Conservation (phyloP, 2,797 vertebrate species). For the Tympanoctomys barrerae region DNA sequence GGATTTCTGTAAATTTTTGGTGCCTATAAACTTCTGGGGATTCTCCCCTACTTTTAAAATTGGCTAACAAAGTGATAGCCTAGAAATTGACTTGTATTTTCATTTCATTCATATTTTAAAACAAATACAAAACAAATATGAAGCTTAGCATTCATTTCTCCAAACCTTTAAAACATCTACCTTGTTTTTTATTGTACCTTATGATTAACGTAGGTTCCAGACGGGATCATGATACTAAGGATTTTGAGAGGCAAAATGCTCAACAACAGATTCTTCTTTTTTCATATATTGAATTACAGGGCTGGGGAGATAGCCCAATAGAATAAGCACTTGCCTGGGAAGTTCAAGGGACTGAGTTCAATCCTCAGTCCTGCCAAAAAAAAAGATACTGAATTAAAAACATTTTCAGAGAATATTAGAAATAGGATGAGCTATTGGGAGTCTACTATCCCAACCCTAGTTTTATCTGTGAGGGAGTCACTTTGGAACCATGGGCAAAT, state of each 20-base stretch:
- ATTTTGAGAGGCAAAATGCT: not conserved
- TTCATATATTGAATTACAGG: not conserved
- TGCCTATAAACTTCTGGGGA: not conserved
- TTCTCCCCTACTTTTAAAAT: not conserved
- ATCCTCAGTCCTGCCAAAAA: too few relatives aligned
- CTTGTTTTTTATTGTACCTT: not conserved
- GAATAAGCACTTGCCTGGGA: too few relatives aligned
- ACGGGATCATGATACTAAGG: not conserved
- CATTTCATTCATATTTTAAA: slow-evolving; percentile 53
- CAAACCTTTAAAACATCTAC: not conserved
- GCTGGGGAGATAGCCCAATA: too few relatives aligned
- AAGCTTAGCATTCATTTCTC: not conserved
- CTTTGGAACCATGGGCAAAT: not conserved
- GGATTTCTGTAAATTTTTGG: not conserved
- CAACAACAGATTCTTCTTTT: not conserved
- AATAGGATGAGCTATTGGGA: not conserved
- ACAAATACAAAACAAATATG: slow-evolving; percentile 15
- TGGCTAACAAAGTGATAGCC: not conserved
- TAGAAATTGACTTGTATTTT: not conserved
- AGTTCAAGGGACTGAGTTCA: too few relatives aligned
- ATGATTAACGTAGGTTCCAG: not conserved
- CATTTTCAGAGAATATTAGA: not conserved
- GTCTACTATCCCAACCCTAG: not conserved
- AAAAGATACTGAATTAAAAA: not conserved
- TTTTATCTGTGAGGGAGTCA: not conserved